Conservation (phyloP, 2,113 vertebrate genomes). For the Uria lomvia region DNA sequence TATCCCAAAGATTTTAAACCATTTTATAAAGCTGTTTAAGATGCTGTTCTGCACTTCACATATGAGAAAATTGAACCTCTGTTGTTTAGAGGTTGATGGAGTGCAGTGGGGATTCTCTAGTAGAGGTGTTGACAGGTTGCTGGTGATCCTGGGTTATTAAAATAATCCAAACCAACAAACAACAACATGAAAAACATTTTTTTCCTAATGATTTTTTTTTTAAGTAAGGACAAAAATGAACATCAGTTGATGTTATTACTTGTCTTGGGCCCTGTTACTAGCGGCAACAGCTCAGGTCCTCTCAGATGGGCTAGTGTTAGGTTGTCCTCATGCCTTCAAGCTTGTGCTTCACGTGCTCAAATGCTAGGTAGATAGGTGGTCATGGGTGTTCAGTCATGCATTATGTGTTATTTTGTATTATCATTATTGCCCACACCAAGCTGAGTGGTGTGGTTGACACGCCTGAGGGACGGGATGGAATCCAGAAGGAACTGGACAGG, state of each 20-base stretch:
- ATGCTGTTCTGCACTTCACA: background rate
- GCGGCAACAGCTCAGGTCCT: background rate
- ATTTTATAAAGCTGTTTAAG: conserved; percentile 8
- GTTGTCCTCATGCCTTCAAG: background rate
- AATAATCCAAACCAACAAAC: background rate
- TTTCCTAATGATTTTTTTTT: background rate
- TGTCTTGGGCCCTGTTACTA: background rate
- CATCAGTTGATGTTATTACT: background rate
- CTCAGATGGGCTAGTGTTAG: background rate
- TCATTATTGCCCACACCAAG: background rate
- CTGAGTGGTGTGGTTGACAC: background rate
- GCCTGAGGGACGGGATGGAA: background rate
- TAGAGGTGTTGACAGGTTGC: background rate
- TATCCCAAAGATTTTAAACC: background rate
- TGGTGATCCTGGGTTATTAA: background rate
- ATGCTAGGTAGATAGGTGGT: background rate
- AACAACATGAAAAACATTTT: background rate
- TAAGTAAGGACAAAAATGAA: background rate
- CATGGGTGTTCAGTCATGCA: background rate
- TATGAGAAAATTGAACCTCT: background rate
- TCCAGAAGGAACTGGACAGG: background rate
- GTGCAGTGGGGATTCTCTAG: background rate
- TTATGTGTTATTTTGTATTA: background rate
- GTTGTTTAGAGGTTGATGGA: background rate
- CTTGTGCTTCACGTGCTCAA: background rate